Evolutionary conservation across 2,797 vertebrate species (phyloP).

Genomic region (Sorex maritimensis): DNA sequence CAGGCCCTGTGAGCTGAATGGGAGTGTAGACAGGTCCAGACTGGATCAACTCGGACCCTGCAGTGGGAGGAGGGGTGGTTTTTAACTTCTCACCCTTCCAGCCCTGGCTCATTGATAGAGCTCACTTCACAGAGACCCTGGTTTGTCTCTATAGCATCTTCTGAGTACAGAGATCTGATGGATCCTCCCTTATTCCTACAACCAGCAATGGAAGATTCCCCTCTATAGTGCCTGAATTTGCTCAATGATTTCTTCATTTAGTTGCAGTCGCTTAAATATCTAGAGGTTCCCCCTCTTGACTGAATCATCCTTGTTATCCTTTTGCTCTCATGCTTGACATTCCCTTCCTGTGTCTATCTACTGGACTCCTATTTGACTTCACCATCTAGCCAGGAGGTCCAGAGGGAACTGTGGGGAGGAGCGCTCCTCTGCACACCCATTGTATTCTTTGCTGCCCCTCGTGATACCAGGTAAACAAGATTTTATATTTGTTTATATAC

Average conservation of each 20-base stretch:
- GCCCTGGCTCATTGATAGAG: background rate
- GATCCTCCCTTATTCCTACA: conserved; percentile 33
- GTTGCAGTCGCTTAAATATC: conserved; percentile 61
- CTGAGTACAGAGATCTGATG: conserved; percentile 51
- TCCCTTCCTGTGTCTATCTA: conserved; percentile 53
- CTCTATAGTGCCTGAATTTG: conserved; percentile 60
- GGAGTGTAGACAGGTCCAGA: background rate
- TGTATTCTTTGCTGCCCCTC: conserved; percentile 42
- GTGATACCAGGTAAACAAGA: conserved; percentile 24
- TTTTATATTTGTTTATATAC: conserved; percentile 47
- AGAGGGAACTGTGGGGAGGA: background rate
- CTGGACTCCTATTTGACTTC: conserved; percentile 24
- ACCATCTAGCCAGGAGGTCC: background rate
- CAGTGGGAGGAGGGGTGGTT: background rate
- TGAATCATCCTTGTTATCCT: conserved; percentile 56
- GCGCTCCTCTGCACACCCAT: background rate
- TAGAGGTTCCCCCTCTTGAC: conserved; percentile 57
- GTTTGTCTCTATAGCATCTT: background rate
- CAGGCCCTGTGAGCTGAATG: background rate
- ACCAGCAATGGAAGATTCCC: conserved; percentile 46
- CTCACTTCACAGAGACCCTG: conserved; percentile 21
- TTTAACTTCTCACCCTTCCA: conserved; percentile 27
- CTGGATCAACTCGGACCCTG: background rate
- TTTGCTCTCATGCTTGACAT: conserved; percentile 66
- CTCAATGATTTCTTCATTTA: conserved; percentile 62